Evolutionary conservation across 2,888 invertebrate species (phyloP).

Genomic region (Pachymerium ferrugineum): DNA sequence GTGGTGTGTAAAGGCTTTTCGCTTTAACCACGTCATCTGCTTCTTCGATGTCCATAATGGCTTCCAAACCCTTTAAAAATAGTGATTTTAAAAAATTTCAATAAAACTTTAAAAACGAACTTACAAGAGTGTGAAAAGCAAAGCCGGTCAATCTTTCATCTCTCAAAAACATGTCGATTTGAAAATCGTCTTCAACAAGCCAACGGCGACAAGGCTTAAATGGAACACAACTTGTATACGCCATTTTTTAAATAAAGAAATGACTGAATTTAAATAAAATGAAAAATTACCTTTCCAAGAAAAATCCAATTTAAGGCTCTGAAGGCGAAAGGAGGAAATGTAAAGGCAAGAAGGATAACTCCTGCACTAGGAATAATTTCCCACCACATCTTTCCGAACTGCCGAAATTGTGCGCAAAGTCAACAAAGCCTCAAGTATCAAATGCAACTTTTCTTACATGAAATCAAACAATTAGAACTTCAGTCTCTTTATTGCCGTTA

Average conservation of each 20-base stretch:
- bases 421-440: background rate
- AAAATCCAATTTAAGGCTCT: background rate
- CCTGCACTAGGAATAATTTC: background rate
- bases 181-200: background rate
- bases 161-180: background rate
- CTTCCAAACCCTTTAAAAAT: background rate
- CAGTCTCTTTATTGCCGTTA: background rate
- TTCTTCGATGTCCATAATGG: background rate
- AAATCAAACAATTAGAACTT: background rate
- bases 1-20: background rate
- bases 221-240: too few species aligned
- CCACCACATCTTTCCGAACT: background rate
- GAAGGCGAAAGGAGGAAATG: background rate
- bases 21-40: background rate
- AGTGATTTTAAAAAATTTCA: background rate
- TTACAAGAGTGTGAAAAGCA: background rate
- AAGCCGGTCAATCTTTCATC: background rate
- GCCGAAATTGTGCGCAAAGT: background rate
- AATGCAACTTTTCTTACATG: background rate
- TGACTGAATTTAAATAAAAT: background rate
- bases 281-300: background rate
- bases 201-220: background rate
- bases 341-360: background rate
- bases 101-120: background rate
- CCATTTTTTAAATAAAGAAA: background rate